Percentiles rank a stretch among this genome's conserved stretches.
phyloP scores from a whole-genome alignment of 1,140 invertebrate species.

The Drosophila lowei region DNA sequence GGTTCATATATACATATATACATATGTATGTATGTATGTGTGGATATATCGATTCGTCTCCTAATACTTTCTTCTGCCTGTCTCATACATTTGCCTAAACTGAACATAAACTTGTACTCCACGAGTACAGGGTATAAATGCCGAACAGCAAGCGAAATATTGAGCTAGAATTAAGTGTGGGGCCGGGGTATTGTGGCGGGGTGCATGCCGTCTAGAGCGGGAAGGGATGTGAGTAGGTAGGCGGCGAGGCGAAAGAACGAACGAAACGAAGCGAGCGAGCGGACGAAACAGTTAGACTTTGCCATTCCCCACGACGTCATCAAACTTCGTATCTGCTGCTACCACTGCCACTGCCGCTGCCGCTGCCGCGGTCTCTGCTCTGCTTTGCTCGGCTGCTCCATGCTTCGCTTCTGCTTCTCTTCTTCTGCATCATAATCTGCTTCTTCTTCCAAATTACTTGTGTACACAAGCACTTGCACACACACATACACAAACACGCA shows the following conservation, averaged over 20 bases:
- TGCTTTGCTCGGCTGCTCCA: constrained; percentile 40
- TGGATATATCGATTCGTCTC: too few species aligned
- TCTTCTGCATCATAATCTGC: constrained; percentile 50
- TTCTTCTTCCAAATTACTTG: constrained; percentile 71
- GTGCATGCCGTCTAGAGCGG: constrained; percentile 3
- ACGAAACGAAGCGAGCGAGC: background rate
- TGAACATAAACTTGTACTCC: too few species aligned
- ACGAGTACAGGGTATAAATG: too few species aligned
- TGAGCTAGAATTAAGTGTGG: too few species aligned
- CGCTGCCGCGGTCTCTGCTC: background rate
- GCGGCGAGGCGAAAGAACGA: constrained; percentile 7
- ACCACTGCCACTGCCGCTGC: background rate
- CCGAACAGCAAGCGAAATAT: too few species aligned
- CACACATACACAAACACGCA: constrained; percentile 5
- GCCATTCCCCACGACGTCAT: constrained; percentile 59
- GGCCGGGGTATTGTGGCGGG: background rate
- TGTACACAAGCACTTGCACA: constrained; percentile 35
- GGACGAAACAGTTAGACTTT: constrained; percentile 52
- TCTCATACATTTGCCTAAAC: too few species aligned
- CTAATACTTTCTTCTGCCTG: too few species aligned
- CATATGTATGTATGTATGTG: too few species aligned
- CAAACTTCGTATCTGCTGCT: constrained; percentile 52
- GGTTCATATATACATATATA: too few species aligned
- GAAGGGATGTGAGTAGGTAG: constrained; percentile 22
- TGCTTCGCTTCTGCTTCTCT: constrained; percentile 24